These are phyloP conservation scores for Palythoa grandis DNA, from an alignment of 92 coral and sea anemone species.

Conservation along the genomic window DNA sequence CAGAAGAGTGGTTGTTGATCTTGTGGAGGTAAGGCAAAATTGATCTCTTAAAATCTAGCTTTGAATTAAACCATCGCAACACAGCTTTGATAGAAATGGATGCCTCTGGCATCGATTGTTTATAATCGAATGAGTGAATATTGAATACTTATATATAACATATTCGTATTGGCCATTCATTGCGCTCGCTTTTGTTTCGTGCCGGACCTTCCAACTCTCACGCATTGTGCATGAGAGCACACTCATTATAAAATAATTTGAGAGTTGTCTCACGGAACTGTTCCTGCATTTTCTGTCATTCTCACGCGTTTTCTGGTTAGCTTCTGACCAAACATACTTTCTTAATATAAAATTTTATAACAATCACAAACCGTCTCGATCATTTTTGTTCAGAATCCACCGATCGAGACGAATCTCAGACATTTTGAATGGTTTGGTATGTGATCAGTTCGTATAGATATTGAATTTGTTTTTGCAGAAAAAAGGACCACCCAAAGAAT, in stretches of 20 bases:
- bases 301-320: conserved; percentile 20
- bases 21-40: conserved; percentile 31
- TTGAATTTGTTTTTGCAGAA: background rate
- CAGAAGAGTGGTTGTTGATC: conserved; percentile 21
- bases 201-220: conserved; percentile 18
- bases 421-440: conserved; percentile 23
- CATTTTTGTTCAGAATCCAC: conserved; percentile 24
- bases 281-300: conserved; percentile 18
- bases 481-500: conserved; percentile 16
- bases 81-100: conserved; percentile 26
- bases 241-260: conserved; percentile 29
- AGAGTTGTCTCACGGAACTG: conserved; percentile 24
- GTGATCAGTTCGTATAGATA: no score
- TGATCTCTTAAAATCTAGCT: conserved; percentile 26
- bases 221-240: conserved; percentile 29
- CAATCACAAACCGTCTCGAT: conserved; percentile 26
- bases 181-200: conserved; percentile 35
- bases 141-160: conserved; percentile 27
- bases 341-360: conserved; percentile 24
- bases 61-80: conserved; percentile 28
- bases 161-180: conserved; percentile 32
- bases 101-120: conserved; percentile 30
- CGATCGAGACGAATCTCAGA: conserved; percentile 24
- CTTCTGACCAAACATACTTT: conserved; percentile 24
- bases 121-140: conserved; percentile 30